A percentile compares a stretch with the other conserved stretches of the same genome.
phyloP scores from a whole-genome alignment of 2,113 vertebrate species.

The Vulpes lagopus region DNA sequence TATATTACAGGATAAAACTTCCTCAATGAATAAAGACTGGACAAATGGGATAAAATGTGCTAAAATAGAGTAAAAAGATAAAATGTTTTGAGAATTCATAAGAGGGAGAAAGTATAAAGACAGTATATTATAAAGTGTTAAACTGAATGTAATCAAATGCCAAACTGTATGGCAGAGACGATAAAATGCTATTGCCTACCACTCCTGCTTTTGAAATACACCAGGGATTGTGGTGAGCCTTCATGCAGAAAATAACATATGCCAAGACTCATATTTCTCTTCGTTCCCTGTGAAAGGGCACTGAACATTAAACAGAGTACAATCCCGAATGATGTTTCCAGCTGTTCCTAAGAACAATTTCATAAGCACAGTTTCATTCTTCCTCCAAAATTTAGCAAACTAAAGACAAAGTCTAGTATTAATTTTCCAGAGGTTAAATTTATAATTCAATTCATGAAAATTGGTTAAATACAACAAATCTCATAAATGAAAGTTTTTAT shows the following conservation, averaged over 20 bases:
- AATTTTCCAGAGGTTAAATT: slow-evolving; percentile 69
- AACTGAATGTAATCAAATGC: slow-evolving; percentile 63
- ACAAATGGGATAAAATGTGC: slow-evolving; percentile 18
- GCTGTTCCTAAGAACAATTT: slow-evolving; percentile 66
- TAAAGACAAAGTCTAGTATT: slow-evolving; percentile 37
- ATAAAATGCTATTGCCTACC: slow-evolving; percentile 70
- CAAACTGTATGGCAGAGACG: slow-evolving; percentile 48
- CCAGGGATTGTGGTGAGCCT: slow-evolving; percentile 49
- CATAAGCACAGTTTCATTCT: slow-evolving; percentile 58
- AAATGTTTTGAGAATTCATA: slow-evolving; percentile 40
- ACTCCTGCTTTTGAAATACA: slow-evolving; percentile 63
- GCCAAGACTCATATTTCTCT: slow-evolving; percentile 66
- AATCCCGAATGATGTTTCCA: slow-evolving; percentile 59
- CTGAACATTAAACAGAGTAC: slow-evolving; percentile 43
- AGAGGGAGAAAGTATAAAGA: slow-evolving; percentile 5
- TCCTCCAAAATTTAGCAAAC: background rate
- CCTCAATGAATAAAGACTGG: background rate
- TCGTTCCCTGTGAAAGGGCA: slow-evolving; percentile 29
- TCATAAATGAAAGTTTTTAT: slow-evolving; percentile 43
- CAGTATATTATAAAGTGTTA: slow-evolving; percentile 37
- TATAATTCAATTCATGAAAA: slow-evolving; percentile 54
- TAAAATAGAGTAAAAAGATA: slow-evolving; percentile 53
- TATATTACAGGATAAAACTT: background rate
- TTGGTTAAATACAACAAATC: slow-evolving; percentile 46
- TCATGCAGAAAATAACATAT: slow-evolving; percentile 56